These are phyloP conservation scores for Octodon degus DNA, from an alignment of 2,113 vertebrate species.

Conservation along the genomic window DNA sequence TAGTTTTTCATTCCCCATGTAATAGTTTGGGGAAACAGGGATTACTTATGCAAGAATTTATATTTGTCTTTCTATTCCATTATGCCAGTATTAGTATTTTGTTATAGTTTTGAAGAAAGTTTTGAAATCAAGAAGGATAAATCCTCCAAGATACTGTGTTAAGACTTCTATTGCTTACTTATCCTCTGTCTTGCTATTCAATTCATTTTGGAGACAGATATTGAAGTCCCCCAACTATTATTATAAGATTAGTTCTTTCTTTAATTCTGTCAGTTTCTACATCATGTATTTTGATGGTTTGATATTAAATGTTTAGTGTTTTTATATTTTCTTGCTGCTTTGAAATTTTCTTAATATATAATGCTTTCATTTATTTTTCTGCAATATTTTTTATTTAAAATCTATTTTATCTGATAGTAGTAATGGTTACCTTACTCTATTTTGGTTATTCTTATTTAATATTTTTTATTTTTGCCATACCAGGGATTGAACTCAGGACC, in stretches of 20 bases:
- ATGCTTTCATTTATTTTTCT: neutral
- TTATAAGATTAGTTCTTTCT: neutral
- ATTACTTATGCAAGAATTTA: neutral
- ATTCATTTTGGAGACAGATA: neutral
- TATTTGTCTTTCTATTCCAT: neutral
- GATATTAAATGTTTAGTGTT: neutral
- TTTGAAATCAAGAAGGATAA: neutral
- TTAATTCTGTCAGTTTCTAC: neutral
- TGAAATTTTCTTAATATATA: neutral
- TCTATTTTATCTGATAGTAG: neutral
- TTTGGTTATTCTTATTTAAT: neutral
- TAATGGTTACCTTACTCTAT: neutral
- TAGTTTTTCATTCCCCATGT: neutral
- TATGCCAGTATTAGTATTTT: neutral
- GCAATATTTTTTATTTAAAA: neutral
- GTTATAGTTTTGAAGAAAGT: neutral
- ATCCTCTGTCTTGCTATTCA: neutral
- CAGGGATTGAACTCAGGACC: no score
- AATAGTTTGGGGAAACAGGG: neutral
- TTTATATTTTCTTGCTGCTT: neutral
- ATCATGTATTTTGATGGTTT: neutral
- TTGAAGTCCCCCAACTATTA: neutral
- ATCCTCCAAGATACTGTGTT: neutral
- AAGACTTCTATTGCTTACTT: neutral
- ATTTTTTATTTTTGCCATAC: no score